These are phyloP conservation scores for Idaea aversata DNA, from an alignment of 2,888 invertebrate genomes.

Conservation along the genomic window DNA sequence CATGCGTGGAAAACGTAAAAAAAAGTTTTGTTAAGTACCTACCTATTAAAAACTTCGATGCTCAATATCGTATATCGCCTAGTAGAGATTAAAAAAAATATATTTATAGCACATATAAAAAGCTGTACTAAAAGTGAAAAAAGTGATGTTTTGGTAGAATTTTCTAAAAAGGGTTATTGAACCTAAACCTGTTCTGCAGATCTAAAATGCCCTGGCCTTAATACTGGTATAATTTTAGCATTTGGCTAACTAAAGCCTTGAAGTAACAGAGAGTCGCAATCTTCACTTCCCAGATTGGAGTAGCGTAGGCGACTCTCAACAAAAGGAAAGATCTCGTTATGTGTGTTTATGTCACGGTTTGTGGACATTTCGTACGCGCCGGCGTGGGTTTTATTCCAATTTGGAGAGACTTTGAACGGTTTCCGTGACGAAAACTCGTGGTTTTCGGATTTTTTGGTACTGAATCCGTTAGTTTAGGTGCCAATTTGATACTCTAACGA, in stretches of 20 bases:
- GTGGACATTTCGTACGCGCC: slow-evolving; percentile 44
- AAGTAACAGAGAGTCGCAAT: slow-evolving; percentile 13
- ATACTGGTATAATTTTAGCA: not conserved
- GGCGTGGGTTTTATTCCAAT: slow-evolving; percentile 53
- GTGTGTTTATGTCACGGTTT: slow-evolving; percentile 54
- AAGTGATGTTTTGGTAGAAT: too few relatives aligned
- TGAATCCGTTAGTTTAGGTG: slow-evolving; percentile 64
- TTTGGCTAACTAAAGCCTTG: not conserved
- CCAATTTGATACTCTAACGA: slow-evolving; percentile 34
- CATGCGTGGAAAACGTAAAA: not conserved
- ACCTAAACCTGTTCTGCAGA: not conserved
- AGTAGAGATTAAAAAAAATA: not conserved
- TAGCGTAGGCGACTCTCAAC: slow-evolving; percentile 30
- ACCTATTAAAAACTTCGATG: not conserved
- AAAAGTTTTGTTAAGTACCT: not conserved
- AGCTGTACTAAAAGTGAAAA: too few relatives aligned
- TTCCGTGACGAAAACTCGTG: slow-evolving; percentile 49
- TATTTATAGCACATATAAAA: not conserved
- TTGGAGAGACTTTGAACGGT: slow-evolving; percentile 53
- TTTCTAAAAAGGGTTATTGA: too few relatives aligned
- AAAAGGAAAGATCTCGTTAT: slow-evolving; percentile 45
- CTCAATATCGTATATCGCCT: not conserved
- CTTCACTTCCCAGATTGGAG: slow-evolving; percentile 20
- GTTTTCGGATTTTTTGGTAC: slow-evolving; percentile 66
- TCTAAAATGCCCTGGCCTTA: not conserved